A percentile compares a stretch with the other conserved stretches of the same genome.
These are phyloP conservation scores for Euclidia mi DNA, from an alignment of 2,888 invertebrate genomes.

Conservation along the genomic window DNA sequence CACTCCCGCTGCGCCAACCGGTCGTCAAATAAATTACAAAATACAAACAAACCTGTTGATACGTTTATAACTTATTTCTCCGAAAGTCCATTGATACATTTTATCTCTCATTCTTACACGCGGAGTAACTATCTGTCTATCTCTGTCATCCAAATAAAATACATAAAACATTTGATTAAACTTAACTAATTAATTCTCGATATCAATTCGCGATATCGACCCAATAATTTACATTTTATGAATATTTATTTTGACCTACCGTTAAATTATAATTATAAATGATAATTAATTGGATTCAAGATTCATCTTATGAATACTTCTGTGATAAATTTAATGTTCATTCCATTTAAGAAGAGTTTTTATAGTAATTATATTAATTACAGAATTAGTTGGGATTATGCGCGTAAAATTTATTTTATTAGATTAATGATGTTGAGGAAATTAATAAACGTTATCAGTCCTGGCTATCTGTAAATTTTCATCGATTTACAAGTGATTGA, in stretches of 20 bases:
- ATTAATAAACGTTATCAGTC: conserved; percentile 19
- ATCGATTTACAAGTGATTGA: too few species aligned
- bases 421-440: conserved; percentile 28
- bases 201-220: conserved; percentile 33
- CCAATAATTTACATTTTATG: conserved; percentile 39
- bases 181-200: conserved; percentile 28
- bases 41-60: background rate
- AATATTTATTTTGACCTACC: conserved; percentile 47
- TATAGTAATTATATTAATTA: conserved; percentile 37
- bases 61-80: background rate
- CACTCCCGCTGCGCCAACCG: too few species aligned
- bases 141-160: background rate
- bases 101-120: background rate
- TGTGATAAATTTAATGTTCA: conserved; percentile 37
- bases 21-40: background rate
- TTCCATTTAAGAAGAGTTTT: conserved; percentile 46
- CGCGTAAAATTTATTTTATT: conserved; percentile 41
- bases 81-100: background rate
- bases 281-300: conserved; percentile 53
- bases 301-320: conserved; percentile 29
- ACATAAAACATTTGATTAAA: conserved; percentile 33
- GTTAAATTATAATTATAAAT: conserved; percentile 17
- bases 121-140: background rate
- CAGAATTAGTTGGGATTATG: conserved; percentile 32
- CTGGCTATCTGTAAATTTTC: too few species aligned